Evolutionary conservation across 2,113 vertebrate species (phyloP).

Genomic region (Copsychus sechellarum): DNA sequence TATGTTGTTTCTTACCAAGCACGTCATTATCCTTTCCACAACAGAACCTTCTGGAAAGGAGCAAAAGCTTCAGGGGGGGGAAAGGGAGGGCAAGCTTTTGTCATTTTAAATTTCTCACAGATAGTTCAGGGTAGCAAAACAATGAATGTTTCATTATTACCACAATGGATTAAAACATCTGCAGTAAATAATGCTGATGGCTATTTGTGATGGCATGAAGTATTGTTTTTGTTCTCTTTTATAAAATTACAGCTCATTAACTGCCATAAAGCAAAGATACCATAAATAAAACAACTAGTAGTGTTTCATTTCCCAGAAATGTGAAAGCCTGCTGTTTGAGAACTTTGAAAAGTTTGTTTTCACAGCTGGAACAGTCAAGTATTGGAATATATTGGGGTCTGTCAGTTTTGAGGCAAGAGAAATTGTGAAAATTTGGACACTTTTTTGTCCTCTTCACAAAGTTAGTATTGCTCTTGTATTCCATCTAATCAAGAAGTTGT

Average conservation of each 20-base stretch:
- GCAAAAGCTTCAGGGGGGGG: not conserved
- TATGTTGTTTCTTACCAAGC: constrained; percentile 30
- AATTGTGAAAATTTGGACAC: not conserved
- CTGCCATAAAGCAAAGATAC: constrained; percentile 56
- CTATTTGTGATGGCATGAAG: constrained; percentile 69
- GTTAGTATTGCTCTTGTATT: not conserved
- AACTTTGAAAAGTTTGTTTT: constrained; percentile 70
- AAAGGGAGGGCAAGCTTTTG: not conserved
- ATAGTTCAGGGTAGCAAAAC: constrained; percentile 68
- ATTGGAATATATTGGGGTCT: constrained; percentile 42
- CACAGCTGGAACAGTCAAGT: constrained; percentile 63
- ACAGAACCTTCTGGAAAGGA: constrained; percentile 55
- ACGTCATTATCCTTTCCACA: not conserved
- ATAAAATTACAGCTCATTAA: constrained; percentile 65
- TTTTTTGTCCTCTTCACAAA: not conserved
- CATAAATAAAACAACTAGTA: constrained; percentile 67
- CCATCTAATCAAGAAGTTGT: not conserved
- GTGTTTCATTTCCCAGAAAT: constrained; percentile 71
- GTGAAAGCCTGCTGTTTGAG: constrained; percentile 65
- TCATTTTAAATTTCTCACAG: constrained; percentile 65
- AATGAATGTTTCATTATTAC: constrained; percentile 69
- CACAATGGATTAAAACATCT: constrained; percentile 71
- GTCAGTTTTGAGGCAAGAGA: constrained; percentile 15
- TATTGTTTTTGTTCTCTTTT: constrained; percentile 66
- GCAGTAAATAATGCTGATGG: constrained; percentile 70